Percentiles rank a stretch among this genome's conserved stretches.
These are phyloP conservation scores for Tetrapedia diversipes DNA, from an alignment of 2,888 invertebrate genomes.

Conservation along the genomic window DNA sequence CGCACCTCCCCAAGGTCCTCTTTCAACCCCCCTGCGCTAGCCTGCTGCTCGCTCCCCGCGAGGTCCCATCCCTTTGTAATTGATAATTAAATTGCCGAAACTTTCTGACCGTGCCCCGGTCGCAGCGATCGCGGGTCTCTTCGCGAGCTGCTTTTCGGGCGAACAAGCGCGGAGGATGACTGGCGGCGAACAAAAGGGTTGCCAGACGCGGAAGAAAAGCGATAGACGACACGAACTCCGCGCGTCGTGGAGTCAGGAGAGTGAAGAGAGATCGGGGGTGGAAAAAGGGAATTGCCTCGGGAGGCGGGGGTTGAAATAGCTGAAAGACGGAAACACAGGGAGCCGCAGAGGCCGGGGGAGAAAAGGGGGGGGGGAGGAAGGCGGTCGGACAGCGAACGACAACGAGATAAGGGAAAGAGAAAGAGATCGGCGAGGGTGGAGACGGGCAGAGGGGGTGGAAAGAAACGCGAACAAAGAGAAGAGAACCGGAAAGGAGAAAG, in stretches of 20 bases:
- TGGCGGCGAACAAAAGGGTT: conserved; percentile 52
- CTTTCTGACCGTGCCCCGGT: conserved; percentile 38
- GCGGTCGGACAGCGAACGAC: conserved; percentile 41
- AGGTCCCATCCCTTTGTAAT: conserved; percentile 28
- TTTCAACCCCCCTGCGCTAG: not conserved
- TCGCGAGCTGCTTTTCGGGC: conserved; percentile 28
- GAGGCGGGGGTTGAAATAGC: conserved; percentile 44
- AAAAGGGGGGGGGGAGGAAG: too few species aligned
- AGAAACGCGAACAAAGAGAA: conserved; percentile 47
- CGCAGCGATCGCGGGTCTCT: conserved; percentile 31
- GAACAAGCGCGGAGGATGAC: conserved; percentile 48
- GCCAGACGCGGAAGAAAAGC: conserved; percentile 46
- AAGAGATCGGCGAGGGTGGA: conserved; percentile 22
- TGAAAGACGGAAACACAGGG: conserved; percentile 51
- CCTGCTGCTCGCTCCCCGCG: not conserved
- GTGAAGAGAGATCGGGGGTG: not conserved
- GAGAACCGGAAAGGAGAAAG: conserved; percentile 53
- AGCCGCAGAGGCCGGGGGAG: too few species aligned
- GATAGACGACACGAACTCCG: conserved; percentile 19
- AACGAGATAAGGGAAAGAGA: conserved; percentile 44
- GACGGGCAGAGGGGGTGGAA: conserved; percentile 21
- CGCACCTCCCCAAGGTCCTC: not conserved
- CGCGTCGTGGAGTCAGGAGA: too few species aligned
- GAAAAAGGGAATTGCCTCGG: conserved; percentile 49
- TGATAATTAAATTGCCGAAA: conserved; percentile 63